Evolutionary conservation across 2,888 invertebrate species (phyloP), one percentile per base, ranked within the genome.

Genomic region (Drosophila prolongata): DNA sequence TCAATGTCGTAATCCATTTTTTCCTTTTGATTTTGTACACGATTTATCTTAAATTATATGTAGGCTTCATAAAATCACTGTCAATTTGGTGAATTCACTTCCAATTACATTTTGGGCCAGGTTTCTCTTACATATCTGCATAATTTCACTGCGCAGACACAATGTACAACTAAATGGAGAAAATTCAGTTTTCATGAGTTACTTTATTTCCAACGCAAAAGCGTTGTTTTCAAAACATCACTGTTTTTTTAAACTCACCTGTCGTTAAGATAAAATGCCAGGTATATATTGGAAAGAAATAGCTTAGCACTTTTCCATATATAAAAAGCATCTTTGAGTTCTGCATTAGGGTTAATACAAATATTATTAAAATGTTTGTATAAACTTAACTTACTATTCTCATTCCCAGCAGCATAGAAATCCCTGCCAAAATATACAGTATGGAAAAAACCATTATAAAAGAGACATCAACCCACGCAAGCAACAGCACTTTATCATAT

Each of bases 361-460:
- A 44, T 11, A 5, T 6, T 6, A 13, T 6, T 30, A 2, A 13
- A 13, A 44, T 13, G 13, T 1, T 44, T 6, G 0, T 3, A 1
- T 24, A 1, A 13, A 24, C 13, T 6, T 44, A 27, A 9, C 27
- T 46, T 27, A 46, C 44, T 3, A n/a, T 46, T 46, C 44, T 46
- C 27, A 46, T 46, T 13, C 27, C 44, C 44, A 46, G n/a, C 44
- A 46, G 27, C 44, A 46, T 46, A n/a, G 6, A 27, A n/a, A 24
- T n/a, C 6, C 44, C 44, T 13, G 44, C 27, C 44, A 46, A 46
- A 46, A 46, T 27, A 46, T 46, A 46, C 27, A 46, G 24, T 6
- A 46, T 27, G 13, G 44, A 27, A 46, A 46, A 46, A 8, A 27
- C 1, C 24, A 46, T n/a, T 8, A 8, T n/a, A 27, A n/a, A n/a